phyloP scores from a whole-genome alignment of 2,797 vertebrate genomes.

The Simalia tracyae region DNA sequence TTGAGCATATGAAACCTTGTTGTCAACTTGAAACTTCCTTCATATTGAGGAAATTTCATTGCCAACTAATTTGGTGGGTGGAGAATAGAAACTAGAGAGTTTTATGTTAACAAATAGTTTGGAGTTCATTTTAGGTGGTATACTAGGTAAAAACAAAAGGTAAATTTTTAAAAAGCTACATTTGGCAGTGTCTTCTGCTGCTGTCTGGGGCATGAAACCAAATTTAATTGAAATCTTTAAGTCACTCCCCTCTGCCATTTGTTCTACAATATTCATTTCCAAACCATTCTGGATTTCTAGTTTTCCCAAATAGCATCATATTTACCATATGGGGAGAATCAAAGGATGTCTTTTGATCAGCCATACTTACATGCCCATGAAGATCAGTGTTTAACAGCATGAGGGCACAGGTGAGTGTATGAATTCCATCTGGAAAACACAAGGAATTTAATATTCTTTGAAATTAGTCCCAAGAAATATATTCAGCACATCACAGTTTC shows the following conservation, averaged over 20 bases:
- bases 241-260: not conserved
- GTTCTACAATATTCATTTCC: not conserved
- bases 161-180: not conserved
- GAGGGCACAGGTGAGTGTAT: constrained; percentile 93
- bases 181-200: not conserved
- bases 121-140: not conserved
- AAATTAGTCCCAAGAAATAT: accelerated
- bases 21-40: not conserved
- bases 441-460: constrained; percentile 8
- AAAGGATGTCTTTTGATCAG: not conserved
- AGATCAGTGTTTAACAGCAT: constrained; percentile 98
- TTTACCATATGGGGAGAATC: not conserved
- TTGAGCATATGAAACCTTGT: not conserved
- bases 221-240: not conserved
- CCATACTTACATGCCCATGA: constrained; percentile 89
- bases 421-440: constrained; percentile 86
- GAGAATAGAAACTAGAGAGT: not conserved
- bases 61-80: not conserved
- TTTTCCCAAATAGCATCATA: not conserved
- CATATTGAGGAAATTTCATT: not conserved
- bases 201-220: not conserved
- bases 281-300: not conserved
- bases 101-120: not conserved
- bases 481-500: not conserved
- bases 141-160: not conserved